Evolutionary conservation across 2,888 invertebrate species (phyloP).

Genomic region (Blastobasis lacticolella): DNA sequence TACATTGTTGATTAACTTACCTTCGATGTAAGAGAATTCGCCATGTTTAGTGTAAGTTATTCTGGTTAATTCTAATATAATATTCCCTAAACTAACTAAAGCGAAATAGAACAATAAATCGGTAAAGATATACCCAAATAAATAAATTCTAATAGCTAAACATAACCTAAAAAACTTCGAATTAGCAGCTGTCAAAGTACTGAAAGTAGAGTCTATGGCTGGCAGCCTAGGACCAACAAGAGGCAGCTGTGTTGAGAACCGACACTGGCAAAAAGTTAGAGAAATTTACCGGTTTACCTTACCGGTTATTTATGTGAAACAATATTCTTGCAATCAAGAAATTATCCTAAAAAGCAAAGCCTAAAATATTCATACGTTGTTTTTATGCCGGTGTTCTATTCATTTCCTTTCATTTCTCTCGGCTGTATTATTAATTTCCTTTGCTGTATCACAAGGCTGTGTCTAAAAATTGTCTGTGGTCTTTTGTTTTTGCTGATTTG

Average conservation of each 20-base stretch:
- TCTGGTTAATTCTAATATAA: background rate
- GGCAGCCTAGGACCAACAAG: too few species aligned
- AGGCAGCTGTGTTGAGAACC: too few species aligned
- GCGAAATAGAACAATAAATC: background rate
- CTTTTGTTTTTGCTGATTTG: conserved; percentile 35
- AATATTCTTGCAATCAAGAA: background rate
- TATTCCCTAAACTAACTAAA: background rate
- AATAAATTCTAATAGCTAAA: too few species aligned
- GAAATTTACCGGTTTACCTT: too few species aligned
- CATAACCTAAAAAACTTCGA: too few species aligned
- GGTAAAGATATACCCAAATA: too few species aligned
- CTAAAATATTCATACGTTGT: background rate
- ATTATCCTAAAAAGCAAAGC: background rate
- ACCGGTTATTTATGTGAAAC: background rate
- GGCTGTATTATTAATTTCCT: background rate
- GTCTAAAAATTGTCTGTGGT: conserved; percentile 49
- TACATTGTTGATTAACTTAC: background rate
- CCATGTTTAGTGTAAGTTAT: background rate
- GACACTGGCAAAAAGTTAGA: too few species aligned
- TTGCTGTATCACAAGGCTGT: background rate
- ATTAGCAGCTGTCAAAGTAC: too few species aligned
- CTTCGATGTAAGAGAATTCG: background rate
- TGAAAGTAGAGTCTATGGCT: too few species aligned
- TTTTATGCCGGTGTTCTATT: background rate
- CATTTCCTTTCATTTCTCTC: background rate